phyloP scores from a whole-genome alignment of 2,888 invertebrate species.

The Amblyjoppa fuscipennis region DNA sequence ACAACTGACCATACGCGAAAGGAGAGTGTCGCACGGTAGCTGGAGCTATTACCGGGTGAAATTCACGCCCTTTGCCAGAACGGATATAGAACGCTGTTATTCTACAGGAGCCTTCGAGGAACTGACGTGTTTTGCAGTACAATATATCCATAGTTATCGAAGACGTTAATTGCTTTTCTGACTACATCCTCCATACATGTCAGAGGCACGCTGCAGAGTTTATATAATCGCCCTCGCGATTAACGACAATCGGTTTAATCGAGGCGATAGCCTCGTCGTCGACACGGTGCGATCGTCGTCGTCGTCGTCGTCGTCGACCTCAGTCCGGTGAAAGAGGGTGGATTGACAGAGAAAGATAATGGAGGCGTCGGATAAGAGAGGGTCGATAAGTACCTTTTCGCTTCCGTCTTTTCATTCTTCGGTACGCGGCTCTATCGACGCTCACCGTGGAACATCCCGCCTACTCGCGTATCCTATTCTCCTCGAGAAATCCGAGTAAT shows the following conservation, averaged over 20 bases:
- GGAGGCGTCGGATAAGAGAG: not conserved
- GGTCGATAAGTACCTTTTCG: not conserved
- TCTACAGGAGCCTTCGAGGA: not conserved
- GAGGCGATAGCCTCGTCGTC: conserved; percentile 28
- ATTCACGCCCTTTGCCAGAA: no score
- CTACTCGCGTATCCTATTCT: not conserved
- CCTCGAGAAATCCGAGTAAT: not conserved
- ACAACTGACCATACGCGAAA: not conserved
- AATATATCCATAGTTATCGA: not conserved
- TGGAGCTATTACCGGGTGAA: no score
- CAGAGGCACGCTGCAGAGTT: not conserved
- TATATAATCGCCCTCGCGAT: conserved; percentile 7
- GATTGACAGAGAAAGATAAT: not conserved
- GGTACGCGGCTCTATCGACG: not conserved
- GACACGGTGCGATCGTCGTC: not conserved
- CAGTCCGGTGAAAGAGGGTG: not conserved
- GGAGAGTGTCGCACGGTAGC: not conserved
- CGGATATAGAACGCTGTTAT: no score
- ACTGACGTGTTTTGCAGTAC: not conserved
- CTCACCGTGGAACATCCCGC: not conserved
- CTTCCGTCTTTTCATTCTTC: not conserved
- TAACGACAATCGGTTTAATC: conserved; percentile 48
- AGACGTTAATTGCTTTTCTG: not conserved
- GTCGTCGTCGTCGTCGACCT: not conserved
- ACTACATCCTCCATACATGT: not conserved